phyloP scores from a whole-genome alignment of 2,113 vertebrate species.

The Bathybates hornii region DNA sequence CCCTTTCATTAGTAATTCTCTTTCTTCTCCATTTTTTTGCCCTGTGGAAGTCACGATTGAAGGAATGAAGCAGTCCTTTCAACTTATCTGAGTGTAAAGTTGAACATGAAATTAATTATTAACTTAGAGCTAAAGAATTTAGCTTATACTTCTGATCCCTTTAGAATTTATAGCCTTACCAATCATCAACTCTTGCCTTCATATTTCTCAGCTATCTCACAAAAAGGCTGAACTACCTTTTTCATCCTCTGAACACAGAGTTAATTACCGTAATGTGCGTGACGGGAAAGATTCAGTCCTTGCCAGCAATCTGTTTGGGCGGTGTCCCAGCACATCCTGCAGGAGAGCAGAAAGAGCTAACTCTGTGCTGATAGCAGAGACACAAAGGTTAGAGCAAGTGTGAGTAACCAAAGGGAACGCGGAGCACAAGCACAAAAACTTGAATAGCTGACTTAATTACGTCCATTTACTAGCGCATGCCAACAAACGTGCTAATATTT shows the following conservation, averaged over 20 bases:
- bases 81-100: not conserved
- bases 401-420: not conserved
- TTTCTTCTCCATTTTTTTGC: not conserved
- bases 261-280: slow-evolving; percentile 39
- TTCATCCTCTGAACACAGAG: slow-evolving; percentile 19
- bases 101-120: not conserved
- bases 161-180: not conserved
- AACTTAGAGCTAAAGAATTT: not conserved
- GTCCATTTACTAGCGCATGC: not conserved
- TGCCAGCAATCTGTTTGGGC: slow-evolving; percentile 35
- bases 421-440: not conserved
- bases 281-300: slow-evolving; percentile 5
- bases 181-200: not conserved
- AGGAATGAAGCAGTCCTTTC: not conserved
- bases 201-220: not conserved
- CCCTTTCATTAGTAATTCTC: not conserved
- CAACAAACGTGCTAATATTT: not conserved
- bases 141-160: not conserved
- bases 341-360: not conserved
- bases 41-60: not conserved
- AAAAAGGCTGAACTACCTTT: not conserved
- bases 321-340: not conserved
- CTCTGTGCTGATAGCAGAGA: not conserved
- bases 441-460: not conserved
- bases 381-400: not conserved